Conservation (phyloP, 1,140 invertebrate species). For the Melitaea cinxia region DNA sequence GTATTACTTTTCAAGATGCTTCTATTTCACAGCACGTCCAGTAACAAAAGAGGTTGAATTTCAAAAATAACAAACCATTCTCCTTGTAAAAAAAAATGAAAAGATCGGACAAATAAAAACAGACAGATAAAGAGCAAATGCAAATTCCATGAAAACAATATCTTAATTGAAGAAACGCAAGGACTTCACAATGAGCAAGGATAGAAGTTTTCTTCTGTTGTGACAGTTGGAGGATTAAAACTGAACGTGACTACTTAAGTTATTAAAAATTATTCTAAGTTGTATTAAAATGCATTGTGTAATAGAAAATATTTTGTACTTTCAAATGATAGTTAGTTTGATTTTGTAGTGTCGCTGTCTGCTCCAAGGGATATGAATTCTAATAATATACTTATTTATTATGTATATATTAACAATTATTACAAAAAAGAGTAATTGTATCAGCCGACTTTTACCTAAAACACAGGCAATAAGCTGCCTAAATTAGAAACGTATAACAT, state of each 20-base stretch:
- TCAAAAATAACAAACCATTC: background rate
- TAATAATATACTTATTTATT: no score
- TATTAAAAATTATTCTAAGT: background rate
- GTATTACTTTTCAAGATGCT: background rate
- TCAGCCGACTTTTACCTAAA: no score
- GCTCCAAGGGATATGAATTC: no score
- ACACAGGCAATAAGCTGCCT: no score
- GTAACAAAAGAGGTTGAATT: background rate
- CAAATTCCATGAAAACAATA: background rate
- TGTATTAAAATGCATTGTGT: no score
- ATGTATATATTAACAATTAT: no score
- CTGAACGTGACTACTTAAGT: background rate
- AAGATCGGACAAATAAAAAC: conserved; percentile 4
- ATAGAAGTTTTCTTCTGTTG: conserved; percentile 1
- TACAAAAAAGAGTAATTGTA: no score
- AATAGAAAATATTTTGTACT: no score
- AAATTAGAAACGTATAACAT: no score
- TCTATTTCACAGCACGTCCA: background rate
- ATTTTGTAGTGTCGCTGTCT: no score
- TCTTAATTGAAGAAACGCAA: conserved; percentile 1
- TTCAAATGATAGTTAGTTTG: no score
- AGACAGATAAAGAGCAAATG: background rate
- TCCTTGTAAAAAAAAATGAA: background rate
- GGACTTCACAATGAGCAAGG: background rate
- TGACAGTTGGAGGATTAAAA: background rate